These are phyloP conservation scores for Abrostola triplasia DNA, from an alignment of 2,888 invertebrate species.

Conservation along the genomic window DNA sequence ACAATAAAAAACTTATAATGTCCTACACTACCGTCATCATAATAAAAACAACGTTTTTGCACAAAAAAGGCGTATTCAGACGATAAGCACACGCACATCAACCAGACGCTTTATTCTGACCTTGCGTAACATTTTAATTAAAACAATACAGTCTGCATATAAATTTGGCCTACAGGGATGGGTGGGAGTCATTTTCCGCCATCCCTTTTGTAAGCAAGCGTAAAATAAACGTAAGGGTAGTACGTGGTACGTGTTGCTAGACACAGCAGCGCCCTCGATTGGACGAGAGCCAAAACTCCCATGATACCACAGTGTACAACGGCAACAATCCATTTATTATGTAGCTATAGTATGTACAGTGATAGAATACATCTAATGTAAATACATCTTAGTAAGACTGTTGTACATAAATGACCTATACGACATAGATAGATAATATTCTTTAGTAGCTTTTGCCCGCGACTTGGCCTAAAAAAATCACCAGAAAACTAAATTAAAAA, in stretches of 20 bases:
- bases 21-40: too few species aligned
- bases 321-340: slow-evolving; percentile 19
- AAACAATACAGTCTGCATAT: slow-evolving; percentile 17
- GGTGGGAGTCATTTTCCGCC: slow-evolving; percentile 14
- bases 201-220: slow-evolving; percentile 14
- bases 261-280: slow-evolving; percentile 25
- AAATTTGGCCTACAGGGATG: slow-evolving; percentile 7
- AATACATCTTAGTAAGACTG: too few species aligned
- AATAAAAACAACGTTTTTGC: too few species aligned
- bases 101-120: neutral
- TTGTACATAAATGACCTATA: too few species aligned
- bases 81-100: neutral
- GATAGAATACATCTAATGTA: too few species aligned
- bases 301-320: slow-evolving; percentile 4
- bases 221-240: slow-evolving; percentile 21
- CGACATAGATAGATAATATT: too few species aligned
- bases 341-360: neutral
- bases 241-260: slow-evolving; percentile 14
- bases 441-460: too few species aligned
- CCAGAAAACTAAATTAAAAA: too few species aligned
- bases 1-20: too few species aligned
- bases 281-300: slow-evolving; percentile 36
- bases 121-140: slow-evolving; percentile 32
- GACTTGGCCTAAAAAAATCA: too few species aligned
- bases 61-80: neutral